A percentile compares a stretch with the other conserved stretches of the same genome.
These are phyloP conservation scores for Oncorhynchus masou DNA, from an alignment of 2,113 vertebrate species.

Conservation along the genomic window DNA sequence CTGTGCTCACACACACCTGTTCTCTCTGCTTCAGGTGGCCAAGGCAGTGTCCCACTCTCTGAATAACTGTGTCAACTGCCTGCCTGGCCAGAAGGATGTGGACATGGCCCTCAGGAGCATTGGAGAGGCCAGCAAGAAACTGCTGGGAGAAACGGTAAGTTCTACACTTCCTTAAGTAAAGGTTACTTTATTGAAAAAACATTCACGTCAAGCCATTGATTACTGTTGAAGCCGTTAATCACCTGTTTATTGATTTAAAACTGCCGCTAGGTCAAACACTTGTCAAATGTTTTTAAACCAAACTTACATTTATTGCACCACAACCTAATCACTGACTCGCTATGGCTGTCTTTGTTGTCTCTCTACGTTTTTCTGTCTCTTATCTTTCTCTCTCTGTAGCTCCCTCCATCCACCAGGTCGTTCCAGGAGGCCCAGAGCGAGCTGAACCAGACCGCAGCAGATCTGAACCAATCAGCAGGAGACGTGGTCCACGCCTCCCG, in stretches of 20 bases:
- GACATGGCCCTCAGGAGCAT: constrained; percentile 97
- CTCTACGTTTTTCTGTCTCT: neutral
- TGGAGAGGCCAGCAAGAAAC: constrained; percentile 96
- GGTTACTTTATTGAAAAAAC: neutral
- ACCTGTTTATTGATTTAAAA: too few relatives aligned
- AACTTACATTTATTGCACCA: neutral
- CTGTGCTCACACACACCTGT: neutral
- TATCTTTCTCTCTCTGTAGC: constrained; percentile 64
- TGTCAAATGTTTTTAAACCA: too few relatives aligned
- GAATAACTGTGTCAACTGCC: constrained; percentile 98
- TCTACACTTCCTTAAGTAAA: neutral
- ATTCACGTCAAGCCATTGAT: neutral
- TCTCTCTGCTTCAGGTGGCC: constrained; percentile 80
- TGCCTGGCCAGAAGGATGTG: constrained; percentile 97
- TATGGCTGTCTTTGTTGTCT: neutral
- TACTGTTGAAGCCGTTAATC: too few relatives aligned
- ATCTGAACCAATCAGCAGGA: constrained; percentile 94
- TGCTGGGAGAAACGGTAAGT: constrained; percentile 92
- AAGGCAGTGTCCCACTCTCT: constrained; percentile 96
- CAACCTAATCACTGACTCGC: neutral
- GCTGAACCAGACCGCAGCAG: constrained; percentile 93
- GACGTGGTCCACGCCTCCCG: constrained; percentile 95
- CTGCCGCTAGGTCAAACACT: too few relatives aligned
- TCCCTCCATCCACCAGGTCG: constrained; percentile 88
- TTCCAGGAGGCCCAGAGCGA: constrained; percentile 97